Evolutionary conservation across 2,888 invertebrate genomes (phyloP), one percentile per base, ranked within the genome.

Genomic region (Leptarthrus brevirostris): DNA sequence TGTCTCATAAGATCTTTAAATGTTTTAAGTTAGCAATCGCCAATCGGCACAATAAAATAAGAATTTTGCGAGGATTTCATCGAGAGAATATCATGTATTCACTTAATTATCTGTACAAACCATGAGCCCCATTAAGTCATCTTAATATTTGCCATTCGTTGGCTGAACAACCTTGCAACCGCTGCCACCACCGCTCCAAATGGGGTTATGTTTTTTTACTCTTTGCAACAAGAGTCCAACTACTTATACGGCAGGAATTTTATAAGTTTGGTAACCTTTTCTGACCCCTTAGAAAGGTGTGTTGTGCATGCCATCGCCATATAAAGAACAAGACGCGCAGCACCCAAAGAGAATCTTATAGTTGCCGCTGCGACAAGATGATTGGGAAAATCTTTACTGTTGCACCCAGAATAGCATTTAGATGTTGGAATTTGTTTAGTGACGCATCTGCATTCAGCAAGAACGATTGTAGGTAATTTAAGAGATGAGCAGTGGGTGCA

Each of bases 261-360:
- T 64, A 22, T 18, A 64, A 44, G 24, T 64, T 64, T 64, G 44
- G 47, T 64, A 44, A 64, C 64, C 64, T 64, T 64, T 64, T 47
- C 64, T 64, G 64, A 64, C 64, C 64, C n/a, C n/a, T 22, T 36
- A 24, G 36, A 22, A 16, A 64, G 44, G 64, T 64, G 44, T 64
- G 44, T 44, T 24, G 26, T 58, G 58, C 58, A 58, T 58, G 18
- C 58, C 58, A 14, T 61, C 8, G 26, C 44, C 24, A 44, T 44
- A 47, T 14, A 47, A n/a, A 40, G 30, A 8, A n/a, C n/a, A n/a
- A n/a, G 4, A 30, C 8, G 3, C 18, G 22, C 34, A 34, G 5
- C 8, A 12, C 54, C 2, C 54, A 20, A 54, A 5, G 2, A 16
- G 34, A 61, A 10, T 61, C 20, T 34, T 16, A 54, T 16, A 4